These are phyloP conservation scores for Lycocerus yunnanus DNA, from an alignment of 2,888 invertebrate genomes.

Conservation along the genomic window DNA sequence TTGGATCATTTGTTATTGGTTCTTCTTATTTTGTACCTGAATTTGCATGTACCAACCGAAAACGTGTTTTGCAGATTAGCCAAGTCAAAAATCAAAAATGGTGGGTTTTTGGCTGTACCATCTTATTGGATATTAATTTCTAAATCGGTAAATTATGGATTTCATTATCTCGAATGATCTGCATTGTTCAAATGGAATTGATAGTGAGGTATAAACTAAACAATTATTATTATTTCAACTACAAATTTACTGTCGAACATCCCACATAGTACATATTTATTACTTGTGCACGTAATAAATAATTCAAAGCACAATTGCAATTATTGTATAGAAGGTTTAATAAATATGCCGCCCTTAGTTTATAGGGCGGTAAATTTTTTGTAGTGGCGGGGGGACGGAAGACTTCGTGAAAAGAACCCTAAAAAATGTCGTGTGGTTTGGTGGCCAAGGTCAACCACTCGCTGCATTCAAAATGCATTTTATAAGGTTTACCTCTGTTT, in stretches of 20 bases:
- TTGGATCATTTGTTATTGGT: neutral
- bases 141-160: neutral
- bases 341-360: constrained; percentile 2
- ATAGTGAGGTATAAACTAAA: neutral
- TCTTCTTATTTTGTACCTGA: neutral
- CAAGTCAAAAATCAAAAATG: neutral
- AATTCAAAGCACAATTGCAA: constrained; percentile 35
- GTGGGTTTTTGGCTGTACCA: neutral
- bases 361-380: constrained; percentile 7
- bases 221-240: neutral
- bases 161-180: too few relatives aligned
- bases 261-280: constrained; percentile 34
- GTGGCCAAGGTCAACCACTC: constrained; percentile 52
- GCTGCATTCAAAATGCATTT: constrained; percentile 46
- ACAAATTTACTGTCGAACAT: constrained; percentile 13
- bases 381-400: constrained; percentile 19
- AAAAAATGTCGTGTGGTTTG: constrained; percentile 47
- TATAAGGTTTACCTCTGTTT: constrained; percentile 46
- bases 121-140: neutral
- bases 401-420: constrained; percentile 43
- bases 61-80: neutral
- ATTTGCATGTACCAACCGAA: neutral
- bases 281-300: constrained; percentile 37
- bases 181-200: neutral
- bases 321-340: constrained; percentile 18